phyloP scores from a whole-genome alignment of 2,113 vertebrate species.

The Lichenostomus cassidix region DNA sequence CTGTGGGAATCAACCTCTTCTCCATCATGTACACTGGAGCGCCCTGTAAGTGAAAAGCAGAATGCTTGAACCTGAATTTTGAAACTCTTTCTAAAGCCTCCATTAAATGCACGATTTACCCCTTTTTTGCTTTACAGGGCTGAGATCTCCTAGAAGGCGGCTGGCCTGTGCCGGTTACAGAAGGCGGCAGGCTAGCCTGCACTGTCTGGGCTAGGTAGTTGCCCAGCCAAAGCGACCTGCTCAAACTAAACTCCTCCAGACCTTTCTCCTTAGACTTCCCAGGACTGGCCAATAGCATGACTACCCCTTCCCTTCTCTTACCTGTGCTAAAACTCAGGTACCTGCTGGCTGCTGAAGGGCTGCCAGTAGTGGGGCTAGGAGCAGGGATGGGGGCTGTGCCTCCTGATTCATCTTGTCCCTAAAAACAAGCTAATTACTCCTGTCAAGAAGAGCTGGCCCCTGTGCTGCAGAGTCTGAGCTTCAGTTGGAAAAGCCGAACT shows the following conservation, averaged over 20 bases:
- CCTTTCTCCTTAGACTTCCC: constrained; percentile 77
- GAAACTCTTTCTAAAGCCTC: constrained; percentile 58
- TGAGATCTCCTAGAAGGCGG: constrained; percentile 92
- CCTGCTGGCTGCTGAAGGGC: constrained; percentile 4
- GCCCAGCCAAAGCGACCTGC: constrained; percentile 74
- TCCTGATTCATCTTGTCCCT: neutral
- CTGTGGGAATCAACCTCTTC: constrained; percentile 91
- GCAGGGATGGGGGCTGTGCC: neutral
- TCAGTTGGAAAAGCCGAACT: neutral
- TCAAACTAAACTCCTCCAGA: constrained; percentile 78
- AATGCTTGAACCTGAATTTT: constrained; percentile 54
- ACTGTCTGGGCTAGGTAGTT: constrained; percentile 78
- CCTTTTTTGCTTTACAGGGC: constrained; percentile 93
- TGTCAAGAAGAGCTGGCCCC: constrained; percentile 47
- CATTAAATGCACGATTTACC: constrained; percentile 92
- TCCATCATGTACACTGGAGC: constrained; percentile 94
- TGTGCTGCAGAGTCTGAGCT: neutral
- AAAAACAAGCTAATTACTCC: neutral
- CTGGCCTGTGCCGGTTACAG: constrained; percentile 90
- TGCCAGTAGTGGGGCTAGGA: neutral
- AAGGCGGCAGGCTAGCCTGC: constrained; percentile 91
- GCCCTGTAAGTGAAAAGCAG: constrained; percentile 82
- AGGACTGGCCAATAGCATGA: constrained; percentile 56
- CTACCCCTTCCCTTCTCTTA: constrained; percentile 48
- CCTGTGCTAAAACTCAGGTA: constrained; percentile 44